phyloP scores from a whole-genome alignment of 2,888 invertebrate genomes.

The Polietes domitor region DNA sequence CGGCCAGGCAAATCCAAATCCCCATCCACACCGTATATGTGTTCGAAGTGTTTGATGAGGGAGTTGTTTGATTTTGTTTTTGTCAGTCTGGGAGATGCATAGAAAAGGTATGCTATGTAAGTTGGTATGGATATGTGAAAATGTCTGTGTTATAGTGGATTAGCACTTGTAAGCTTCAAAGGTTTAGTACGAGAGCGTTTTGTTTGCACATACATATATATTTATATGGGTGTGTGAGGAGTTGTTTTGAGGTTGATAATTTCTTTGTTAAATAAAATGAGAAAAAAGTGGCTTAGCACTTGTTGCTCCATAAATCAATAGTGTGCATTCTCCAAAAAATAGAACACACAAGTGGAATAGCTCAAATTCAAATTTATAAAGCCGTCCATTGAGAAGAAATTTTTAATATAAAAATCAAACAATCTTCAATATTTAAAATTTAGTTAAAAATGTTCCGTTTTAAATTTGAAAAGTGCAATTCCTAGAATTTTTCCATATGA shows the following conservation, averaged over 20 bases:
- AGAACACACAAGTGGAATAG: too few species aligned
- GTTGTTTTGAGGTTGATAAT: conserved; percentile 36
- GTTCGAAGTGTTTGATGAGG: conserved; percentile 15
- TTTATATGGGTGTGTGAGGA: conserved; percentile 8
- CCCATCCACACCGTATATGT: too few species aligned
- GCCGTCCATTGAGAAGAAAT: too few species aligned
- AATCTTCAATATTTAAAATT: too few species aligned
- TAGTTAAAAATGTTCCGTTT: too few species aligned
- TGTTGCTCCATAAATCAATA: not conserved
- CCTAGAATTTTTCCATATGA: too few species aligned
- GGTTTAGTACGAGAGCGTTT: not conserved
- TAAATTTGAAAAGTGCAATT: too few species aligned
- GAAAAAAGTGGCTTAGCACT: not conserved
- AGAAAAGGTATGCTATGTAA: not conserved
- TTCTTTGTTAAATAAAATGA: not conserved
- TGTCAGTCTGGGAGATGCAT: too few species aligned
- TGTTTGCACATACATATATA: not conserved
- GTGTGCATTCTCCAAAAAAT: too few species aligned
- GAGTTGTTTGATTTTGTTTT: not conserved
- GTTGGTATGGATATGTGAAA: not conserved
- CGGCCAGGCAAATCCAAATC: too few species aligned
- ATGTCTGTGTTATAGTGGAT: not conserved
- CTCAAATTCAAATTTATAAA: too few species aligned
- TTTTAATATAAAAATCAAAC: too few species aligned
- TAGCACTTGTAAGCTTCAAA: conserved; percentile 19